Base-by-base conservation (phyloP, 1,140 invertebrate genomes). In the Euwallacea fornicatus region DNA sequence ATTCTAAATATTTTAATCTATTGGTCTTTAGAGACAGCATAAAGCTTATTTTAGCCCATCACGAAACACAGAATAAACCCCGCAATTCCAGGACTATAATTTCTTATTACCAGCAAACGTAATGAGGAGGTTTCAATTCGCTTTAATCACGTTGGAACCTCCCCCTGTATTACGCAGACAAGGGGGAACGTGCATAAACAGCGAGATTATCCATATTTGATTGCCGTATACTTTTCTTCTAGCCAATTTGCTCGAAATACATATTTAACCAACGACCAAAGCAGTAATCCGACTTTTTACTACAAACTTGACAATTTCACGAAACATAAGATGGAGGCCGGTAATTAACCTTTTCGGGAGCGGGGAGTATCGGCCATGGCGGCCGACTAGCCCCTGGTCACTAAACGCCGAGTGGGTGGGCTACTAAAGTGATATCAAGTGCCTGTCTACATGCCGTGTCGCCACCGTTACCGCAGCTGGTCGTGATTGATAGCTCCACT, bases 361-460 rank as follows among this genome's bases (percentile, higher is more conserved):
- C 21, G 21, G 21, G 21, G 21, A 33, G 21, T 33, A 33, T 33
- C 21, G 21, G 21, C 21, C 21, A 33, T 33, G 67, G 74, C 76
- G 74, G 77, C 78, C 73, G 77, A 33, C 21, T 79, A 75, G 76
- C 76, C 74, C 72, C 74, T 72, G 74, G 74, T 77, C 74, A 76
- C 76, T 60, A 21, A 69, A 13, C 54, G 55, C n/a, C 54, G 15
- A 67, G 76, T 79, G 77, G 76, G 77, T 79, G 77, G 78, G 74
- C 78, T 65, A 71, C 69, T 72, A 74, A 75, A 75, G 74, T 72
- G 74, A 76, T 80, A 81, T 80, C 80, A 81, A 81, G 78, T 80
- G 80, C 73, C 78, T 79, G 79, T 79, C 78, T 79, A 80, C 80
- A 80, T 78, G 78, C 76, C 78, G 78, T 79, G 80, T 81, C 80